Conservation (phyloP, 2,888 invertebrate species). For the Diaprepes abbreviatus region DNA sequence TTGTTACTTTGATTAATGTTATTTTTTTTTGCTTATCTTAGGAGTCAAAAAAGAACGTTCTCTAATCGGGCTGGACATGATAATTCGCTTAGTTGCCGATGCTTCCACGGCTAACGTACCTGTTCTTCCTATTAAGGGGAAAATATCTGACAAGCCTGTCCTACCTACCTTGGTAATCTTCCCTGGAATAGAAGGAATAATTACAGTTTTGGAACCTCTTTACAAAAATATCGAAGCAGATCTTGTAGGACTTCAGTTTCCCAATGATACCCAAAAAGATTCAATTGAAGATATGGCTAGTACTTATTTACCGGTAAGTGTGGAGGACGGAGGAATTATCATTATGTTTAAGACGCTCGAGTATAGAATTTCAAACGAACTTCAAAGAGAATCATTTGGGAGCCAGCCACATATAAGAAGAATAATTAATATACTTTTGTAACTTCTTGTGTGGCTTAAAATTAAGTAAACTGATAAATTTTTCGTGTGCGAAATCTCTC, state of each 20-base stretch:
- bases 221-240: slow-evolving; percentile 70
- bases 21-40: too few species aligned
- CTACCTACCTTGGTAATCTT: slow-evolving; percentile 68
- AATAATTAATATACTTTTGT: too few species aligned
- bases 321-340: too few species aligned
- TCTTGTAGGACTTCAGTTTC: slow-evolving; percentile 71
- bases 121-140: not conserved
- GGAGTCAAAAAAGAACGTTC: slow-evolving; percentile 9
- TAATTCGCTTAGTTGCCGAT: slow-evolving; percentile 75
- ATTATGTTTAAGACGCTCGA: too few species aligned
- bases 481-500: too few species aligned
- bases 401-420: too few species aligned
- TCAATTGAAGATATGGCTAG: slow-evolving; percentile 70
- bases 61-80: slow-evolving; percentile 69
- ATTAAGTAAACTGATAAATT: too few species aligned
- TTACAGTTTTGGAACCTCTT: slow-evolving; percentile 70
- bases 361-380: too few species aligned
- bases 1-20: too few species aligned
- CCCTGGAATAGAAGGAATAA: slow-evolving; percentile 79
- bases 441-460: too few species aligned
- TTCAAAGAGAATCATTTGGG: too few species aligned
- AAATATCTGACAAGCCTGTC: not conserved
- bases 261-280: slow-evolving; percentile 66
- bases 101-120: slow-evolving; percentile 61
- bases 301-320: slow-evolving; percentile 70